Percentiles rank a stretch among this genome's conserved stretches.
Conservation (phyloP, 1,140 invertebrate genomes). For the Sarcophaga peregrina region DNA sequence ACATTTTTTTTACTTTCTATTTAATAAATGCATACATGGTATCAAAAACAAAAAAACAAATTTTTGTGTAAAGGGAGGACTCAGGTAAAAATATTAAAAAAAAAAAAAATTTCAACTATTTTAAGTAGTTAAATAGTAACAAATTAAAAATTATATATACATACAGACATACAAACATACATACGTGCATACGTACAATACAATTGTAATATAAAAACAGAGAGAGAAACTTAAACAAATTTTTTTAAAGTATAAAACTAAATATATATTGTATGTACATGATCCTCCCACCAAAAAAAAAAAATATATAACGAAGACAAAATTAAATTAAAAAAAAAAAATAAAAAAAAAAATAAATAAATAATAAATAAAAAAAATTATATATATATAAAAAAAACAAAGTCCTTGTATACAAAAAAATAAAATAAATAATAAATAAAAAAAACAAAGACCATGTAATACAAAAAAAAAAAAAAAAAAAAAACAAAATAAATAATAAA, state of each 20-base stretch:
- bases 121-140: constrained; percentile 16
- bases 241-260: background rate
- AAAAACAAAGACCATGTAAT: too few relatives aligned
- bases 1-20: too few relatives aligned
- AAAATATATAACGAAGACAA: too few relatives aligned
- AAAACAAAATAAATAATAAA: too few relatives aligned
- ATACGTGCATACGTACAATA: background rate
- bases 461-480: too few relatives aligned
- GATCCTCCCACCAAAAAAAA: constrained; percentile 34
- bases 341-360: background rate
- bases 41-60: background rate
- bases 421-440: too few relatives aligned
- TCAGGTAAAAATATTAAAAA: background rate
- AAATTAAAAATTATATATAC: background rate
- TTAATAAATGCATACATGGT: too few relatives aligned
- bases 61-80: constrained; percentile 19
- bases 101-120: constrained; percentile 21
- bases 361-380: background rate
- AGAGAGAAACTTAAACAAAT: background rate
- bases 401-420: background rate
- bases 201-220: background rate
- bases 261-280: background rate
- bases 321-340: background rate
- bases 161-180: too few relatives aligned
- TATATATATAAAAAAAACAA: background rate